Conservation (phyloP, 2,888 invertebrate species). For the Drosophila parthenogenetica region DNA sequence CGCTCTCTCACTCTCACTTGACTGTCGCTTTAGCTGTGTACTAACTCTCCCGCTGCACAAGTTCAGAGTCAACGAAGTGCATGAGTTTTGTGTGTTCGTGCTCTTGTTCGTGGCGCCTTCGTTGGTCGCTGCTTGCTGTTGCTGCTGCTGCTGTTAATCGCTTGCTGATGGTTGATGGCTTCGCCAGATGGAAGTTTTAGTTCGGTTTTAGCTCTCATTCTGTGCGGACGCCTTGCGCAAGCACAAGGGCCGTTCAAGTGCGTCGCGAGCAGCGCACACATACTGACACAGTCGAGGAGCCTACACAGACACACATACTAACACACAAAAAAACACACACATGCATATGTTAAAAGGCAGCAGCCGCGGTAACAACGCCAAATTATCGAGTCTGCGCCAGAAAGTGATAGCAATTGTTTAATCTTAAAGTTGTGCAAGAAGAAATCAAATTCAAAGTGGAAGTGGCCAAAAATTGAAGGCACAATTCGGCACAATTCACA, state of each 20-base stretch:
- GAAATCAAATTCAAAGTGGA: slow-evolving; percentile 39
- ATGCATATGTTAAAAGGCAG: slow-evolving; percentile 22
- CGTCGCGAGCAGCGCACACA: slow-evolving; percentile 63
- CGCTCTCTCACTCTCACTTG: slow-evolving; percentile 8
- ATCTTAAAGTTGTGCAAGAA: slow-evolving; percentile 53
- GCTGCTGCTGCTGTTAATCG: slow-evolving; percentile 27
- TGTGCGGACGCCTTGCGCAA: slow-evolving; percentile 75
- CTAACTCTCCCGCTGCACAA: slow-evolving; percentile 37
- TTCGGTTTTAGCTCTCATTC: slow-evolving; percentile 84
- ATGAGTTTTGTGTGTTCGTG: slow-evolving; percentile 30
- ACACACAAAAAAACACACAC: slow-evolving; percentile 19
- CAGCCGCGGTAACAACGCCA: slow-evolving; percentile 71
- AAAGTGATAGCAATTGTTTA: slow-evolving; percentile 70
- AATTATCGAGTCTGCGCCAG: slow-evolving; percentile 76
- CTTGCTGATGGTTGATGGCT: slow-evolving; percentile 28
- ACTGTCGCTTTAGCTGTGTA: not conserved
- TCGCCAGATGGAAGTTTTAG: slow-evolving; percentile 70
- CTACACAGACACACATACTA: slow-evolving; percentile 26
- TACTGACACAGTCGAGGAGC: slow-evolving; percentile 42
- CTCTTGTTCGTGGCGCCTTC: slow-evolving; percentile 5
- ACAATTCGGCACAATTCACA: slow-evolving; percentile 19
- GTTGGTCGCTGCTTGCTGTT: slow-evolving; percentile 13
- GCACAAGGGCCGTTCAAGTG: slow-evolving; percentile 49
- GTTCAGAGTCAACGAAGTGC: slow-evolving; percentile 25
- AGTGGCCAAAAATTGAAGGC: slow-evolving; percentile 43